A percentile compares a stretch with the other conserved stretches of the same genome.
phyloP scores from a whole-genome alignment of 1,140 invertebrate genomes.

The Bombus confusus region DNA sequence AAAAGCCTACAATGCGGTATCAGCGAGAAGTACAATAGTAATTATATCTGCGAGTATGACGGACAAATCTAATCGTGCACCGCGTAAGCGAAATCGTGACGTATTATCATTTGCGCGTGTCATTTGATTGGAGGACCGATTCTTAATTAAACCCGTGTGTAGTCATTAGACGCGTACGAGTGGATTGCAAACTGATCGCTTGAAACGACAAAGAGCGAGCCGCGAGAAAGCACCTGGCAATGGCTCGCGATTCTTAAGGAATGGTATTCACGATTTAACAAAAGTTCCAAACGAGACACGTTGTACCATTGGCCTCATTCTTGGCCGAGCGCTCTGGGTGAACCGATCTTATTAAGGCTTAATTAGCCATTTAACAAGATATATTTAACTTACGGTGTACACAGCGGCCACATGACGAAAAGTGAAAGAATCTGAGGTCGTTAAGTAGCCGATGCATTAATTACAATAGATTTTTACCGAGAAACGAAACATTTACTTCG shows the following conservation, averaged over 20 bases:
- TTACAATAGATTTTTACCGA: neutral
- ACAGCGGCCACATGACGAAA: constrained; percentile 39
- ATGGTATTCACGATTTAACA: constrained; percentile 45
- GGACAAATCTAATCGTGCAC: neutral
- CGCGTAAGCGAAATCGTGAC: neutral
- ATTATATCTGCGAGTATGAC: neutral
- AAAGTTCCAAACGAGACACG: constrained; percentile 53
- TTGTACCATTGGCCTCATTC: constrained; percentile 72
- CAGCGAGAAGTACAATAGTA: neutral
- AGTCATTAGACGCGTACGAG: neutral
- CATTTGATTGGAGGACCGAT: neutral
- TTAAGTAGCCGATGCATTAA: constrained; percentile 1
- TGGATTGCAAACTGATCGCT: neutral
- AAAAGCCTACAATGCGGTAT: neutral
- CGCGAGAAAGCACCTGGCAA: constrained; percentile 21
- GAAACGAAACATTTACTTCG: neutral
- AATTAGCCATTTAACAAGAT: constrained; percentile 80
- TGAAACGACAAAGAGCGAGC: neutral
- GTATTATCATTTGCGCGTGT: neutral
- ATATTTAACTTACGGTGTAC: constrained; percentile 74
- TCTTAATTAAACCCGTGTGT: neutral
- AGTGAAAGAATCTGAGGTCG: constrained; percentile 44
- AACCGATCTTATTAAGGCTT: constrained; percentile 77
- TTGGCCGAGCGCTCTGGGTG: constrained; percentile 57
- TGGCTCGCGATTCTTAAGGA: constrained; percentile 23